Evolutionary conservation across 2,113 vertebrate genomes (phyloP).

Genomic region (Actenoides lindsayi): DNA sequence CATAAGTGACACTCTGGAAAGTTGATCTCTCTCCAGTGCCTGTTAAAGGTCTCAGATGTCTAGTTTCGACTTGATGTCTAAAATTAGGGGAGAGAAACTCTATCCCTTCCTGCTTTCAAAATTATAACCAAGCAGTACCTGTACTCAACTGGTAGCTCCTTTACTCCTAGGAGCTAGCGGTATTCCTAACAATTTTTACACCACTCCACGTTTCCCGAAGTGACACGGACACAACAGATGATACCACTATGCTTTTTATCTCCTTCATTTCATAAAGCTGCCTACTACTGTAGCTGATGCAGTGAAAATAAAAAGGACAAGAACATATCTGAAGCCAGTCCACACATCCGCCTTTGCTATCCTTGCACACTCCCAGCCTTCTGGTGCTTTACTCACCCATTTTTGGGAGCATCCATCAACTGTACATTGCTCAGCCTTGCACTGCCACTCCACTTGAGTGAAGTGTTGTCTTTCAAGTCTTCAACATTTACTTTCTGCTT

Average conservation of each 20-base stretch:
- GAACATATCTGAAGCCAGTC: background rate
- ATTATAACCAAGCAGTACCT: background rate
- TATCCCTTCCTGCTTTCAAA: background rate
- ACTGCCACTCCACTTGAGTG: fast-evolving
- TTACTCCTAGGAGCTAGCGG: background rate
- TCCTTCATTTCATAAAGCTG: background rate
- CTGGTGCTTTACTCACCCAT: background rate
- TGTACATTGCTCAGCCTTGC: background rate
- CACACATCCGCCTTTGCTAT: background rate
- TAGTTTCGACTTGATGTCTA: background rate
- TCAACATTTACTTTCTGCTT: background rate
- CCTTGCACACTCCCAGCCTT: background rate
- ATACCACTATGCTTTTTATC: background rate
- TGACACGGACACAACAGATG: background rate
- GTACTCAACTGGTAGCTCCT: background rate
- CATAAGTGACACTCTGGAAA: fast-evolving
- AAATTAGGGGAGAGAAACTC: background rate
- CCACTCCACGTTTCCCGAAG: background rate
- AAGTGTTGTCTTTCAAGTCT: background rate
- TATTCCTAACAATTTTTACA: background rate
- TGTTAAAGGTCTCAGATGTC: background rate
- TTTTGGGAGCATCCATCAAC: background rate
- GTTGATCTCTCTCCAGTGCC: background rate
- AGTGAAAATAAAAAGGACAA: background rate
- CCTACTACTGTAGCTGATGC: background rate